Evolutionary conservation across 1,140 invertebrate species (phyloP).

Genomic region (Philotrypesis tridentata): DNA sequence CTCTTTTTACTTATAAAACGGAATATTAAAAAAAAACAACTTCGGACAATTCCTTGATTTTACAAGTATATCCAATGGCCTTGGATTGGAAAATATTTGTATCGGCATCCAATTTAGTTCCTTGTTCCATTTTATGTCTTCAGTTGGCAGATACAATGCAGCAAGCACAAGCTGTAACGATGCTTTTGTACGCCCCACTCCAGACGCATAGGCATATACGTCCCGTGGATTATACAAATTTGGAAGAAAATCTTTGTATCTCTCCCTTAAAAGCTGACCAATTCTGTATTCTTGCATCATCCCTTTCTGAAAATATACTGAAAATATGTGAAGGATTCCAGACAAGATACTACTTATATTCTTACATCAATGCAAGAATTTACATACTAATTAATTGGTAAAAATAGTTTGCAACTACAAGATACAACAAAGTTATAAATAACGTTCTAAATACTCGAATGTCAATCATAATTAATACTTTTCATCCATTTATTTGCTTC

Average conservation of each 20-base stretch:
- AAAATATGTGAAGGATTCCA: not conserved
- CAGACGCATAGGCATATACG: conserved; percentile 70
- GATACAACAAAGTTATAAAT: too few species aligned
- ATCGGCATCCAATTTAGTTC: conserved; percentile 34
- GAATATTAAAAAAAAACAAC: not conserved
- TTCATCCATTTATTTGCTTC: too few species aligned
- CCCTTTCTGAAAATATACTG: conserved; percentile 1
- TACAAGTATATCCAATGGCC: conserved; percentile 7
- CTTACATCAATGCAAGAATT: too few species aligned
- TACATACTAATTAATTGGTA: too few species aligned
- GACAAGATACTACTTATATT: too few species aligned
- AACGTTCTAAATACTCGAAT: too few species aligned
- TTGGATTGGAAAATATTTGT: conserved; percentile 13
- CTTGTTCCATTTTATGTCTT: conserved; percentile 71
- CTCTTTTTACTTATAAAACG: not conserved
- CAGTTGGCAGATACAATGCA: conserved; percentile 73
- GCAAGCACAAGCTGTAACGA: conserved; percentile 74
- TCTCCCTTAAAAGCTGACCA: conserved; percentile 73
- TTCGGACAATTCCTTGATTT: conserved; percentile 12
- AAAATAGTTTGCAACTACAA: too few species aligned
- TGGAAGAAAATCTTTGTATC: conserved; percentile 73
- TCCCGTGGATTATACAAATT: conserved; percentile 71
- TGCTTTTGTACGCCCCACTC: conserved; percentile 77
- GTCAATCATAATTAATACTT: too few species aligned
- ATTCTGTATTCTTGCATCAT: conserved; percentile 55